Evolutionary conservation across 2,888 invertebrate species (phyloP), one percentile per base, ranked within the genome.

Genomic region (Scrobipalpa atriplicella): DNA sequence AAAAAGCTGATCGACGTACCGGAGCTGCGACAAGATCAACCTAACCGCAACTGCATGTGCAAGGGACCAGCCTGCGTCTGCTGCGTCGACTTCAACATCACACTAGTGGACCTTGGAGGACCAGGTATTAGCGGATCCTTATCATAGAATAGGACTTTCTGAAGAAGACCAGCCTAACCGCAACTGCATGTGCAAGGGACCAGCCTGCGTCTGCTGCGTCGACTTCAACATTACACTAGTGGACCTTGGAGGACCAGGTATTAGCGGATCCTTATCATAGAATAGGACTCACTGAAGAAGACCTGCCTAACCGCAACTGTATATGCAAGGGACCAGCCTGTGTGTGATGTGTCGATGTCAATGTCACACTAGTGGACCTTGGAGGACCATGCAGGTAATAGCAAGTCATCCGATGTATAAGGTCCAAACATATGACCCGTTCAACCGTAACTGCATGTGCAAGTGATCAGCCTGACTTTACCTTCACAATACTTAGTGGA

Each of bases 11-110:
- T 91, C 19, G 87, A 89, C 64, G 80, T 83, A 7, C 83, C 88
- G 0, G 90, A 90, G 70, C 73, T 82, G 0, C 81, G 89, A 0
- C 82, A 83, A 66, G 89, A 87, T 58, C 88, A 85, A 66, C 85
- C 85, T 0, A 90, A 90, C 67, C 86, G 91, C 69, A 93, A 93
- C 74, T 95, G 95, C 78, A 82, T 92, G 73, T 95, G 95, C 76
- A 93, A 93, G 69, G 95, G 94, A 3, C 93, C 94, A 0, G 92
- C 93, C 0, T 96, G 96, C 76, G 93, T 94, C 63, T 96, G 96
- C 85, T 96, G 96, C 78, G 94, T 95, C 56, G 95, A 96, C 80
- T 94, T 96, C 78, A 96, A 96, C 80, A 90, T 96, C 66, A 95
- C 95, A 0, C 93, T 94, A 64, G 94, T 96, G 62, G 95, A 96